Evolutionary conservation across 2,888 invertebrate genomes (phyloP).

Genomic region (Pyrrhia umbra): DNA sequence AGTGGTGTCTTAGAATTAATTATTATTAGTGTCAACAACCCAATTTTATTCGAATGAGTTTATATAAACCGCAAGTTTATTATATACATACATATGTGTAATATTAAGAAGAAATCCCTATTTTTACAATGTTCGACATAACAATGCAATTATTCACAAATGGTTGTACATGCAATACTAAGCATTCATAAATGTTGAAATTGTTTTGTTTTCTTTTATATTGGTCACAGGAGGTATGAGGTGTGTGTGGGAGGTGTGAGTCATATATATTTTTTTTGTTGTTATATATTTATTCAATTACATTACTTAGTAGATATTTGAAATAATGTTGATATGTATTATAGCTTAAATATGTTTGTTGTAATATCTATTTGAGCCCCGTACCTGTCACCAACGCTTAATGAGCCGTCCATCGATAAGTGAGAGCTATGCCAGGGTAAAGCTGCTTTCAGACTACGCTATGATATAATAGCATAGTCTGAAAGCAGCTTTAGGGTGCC

Average conservation of each 20-base stretch:
- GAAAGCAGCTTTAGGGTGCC: not conserved
- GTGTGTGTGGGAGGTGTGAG: no score
- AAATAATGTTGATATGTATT: not conserved
- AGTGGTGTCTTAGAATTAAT: no score
- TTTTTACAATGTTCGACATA: constrained; percentile 5
- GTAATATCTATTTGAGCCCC: not conserved
- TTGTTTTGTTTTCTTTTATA: constrained; percentile 2
- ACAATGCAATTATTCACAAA: constrained; percentile 7
- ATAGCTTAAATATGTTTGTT: not conserved
- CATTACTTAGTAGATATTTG: not conserved
- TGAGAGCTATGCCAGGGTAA: not conserved
- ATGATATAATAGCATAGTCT: no score
- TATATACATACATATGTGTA: not conserved
- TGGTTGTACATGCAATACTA: not conserved
- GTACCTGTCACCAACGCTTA: not conserved
- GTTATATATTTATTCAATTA: not conserved
- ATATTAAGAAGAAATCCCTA: not conserved
- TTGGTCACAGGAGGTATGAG: no score
- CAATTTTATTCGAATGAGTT: constrained; percentile 1
- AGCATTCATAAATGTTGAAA: not conserved
- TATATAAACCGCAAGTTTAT: not conserved
- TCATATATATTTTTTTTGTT: not conserved
- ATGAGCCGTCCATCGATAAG: not conserved
- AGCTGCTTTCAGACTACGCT: no score
- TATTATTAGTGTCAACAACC: no score